A percentile compares a stretch with the other conserved stretches of the same genome.
Conservation (phyloP, 1,140 invertebrate genomes). For the Atta colombica region DNA sequence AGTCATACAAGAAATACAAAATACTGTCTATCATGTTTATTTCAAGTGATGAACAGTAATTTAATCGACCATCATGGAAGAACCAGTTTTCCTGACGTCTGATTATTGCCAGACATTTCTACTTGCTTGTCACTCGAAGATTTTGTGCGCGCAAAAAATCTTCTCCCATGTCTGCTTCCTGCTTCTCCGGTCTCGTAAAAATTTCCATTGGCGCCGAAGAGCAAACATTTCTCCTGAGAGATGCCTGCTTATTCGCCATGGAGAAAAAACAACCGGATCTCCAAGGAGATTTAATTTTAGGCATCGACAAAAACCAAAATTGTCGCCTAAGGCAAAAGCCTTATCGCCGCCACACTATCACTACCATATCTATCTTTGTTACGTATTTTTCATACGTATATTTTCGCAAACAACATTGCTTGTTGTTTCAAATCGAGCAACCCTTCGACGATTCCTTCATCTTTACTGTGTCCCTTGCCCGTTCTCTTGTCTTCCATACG, state of each 20-base stretch:
- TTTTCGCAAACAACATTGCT: conserved; percentile 58
- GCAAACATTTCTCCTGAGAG: conserved; percentile 29
- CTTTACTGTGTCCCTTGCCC: not conserved
- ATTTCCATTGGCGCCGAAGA: conserved; percentile 25
- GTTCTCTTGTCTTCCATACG: not conserved
- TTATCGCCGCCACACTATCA: no score
- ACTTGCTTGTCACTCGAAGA: conserved; percentile 27
- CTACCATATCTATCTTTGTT: conserved; percentile 37
- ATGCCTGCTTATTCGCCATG: conserved; percentile 15
- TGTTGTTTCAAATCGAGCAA: conserved; percentile 63
- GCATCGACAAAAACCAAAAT: conserved; percentile 46
- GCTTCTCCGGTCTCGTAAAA: not conserved
- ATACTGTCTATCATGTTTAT: not conserved
- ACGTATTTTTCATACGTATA: not conserved
- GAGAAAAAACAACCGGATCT: conserved; percentile 37
- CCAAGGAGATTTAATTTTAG: conserved; percentile 48
- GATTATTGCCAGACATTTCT: conserved; percentile 46
- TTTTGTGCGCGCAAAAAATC: conserved; percentile 37
- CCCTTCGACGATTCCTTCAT: not conserved
- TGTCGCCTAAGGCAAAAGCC: conserved; percentile 40
- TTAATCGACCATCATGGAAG: not conserved
- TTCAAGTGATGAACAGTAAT: conserved; percentile 39
- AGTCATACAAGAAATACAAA: not conserved
- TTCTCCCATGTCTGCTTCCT: not conserved
- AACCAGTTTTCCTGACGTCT: conserved; percentile 34